Evolutionary conservation across 2,113 vertebrate species (phyloP).

Genomic region (Nibea coibor): DNA sequence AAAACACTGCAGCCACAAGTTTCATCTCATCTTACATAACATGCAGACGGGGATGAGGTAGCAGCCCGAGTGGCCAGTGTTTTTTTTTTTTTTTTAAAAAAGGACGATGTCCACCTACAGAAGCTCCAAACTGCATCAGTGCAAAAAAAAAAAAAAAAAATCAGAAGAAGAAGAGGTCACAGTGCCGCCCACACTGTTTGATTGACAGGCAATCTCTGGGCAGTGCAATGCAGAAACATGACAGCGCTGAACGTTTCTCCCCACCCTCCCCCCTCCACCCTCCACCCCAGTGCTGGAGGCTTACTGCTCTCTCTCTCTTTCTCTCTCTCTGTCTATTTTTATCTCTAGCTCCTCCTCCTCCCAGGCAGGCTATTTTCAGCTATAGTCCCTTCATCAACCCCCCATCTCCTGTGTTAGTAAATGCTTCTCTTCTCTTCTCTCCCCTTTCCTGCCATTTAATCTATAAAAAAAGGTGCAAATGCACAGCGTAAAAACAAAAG

Average conservation of each 20-base stretch:
- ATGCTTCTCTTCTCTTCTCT: constrained; percentile 35
- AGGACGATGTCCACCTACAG: neutral
- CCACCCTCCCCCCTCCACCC: neutral
- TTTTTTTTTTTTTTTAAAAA: no score
- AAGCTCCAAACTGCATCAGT: neutral
- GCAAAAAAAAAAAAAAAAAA: neutral
- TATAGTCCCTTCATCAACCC: constrained; percentile 50
- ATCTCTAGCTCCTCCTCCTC: constrained; percentile 71
- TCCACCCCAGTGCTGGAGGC: constrained; percentile 59
- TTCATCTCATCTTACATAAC: neutral
- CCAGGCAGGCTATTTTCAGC: constrained; percentile 74
- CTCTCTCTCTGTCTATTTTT: constrained; percentile 68
- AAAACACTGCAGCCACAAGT: neutral
- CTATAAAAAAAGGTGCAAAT: neutral
- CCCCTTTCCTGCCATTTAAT: constrained; percentile 1
- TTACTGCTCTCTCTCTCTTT: constrained; percentile 42
- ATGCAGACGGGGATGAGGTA: neutral
- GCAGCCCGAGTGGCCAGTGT: neutral
- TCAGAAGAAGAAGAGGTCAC: neutral
- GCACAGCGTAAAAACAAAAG: neutral
- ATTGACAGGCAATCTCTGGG: constrained; percentile 56
- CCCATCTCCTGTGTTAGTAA: constrained; percentile 54
- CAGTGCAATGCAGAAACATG: constrained; percentile 49
- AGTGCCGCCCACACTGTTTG: constrained; percentile 3
- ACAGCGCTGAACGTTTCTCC: constrained; percentile 27